Percentiles rank a stretch among this genome's conserved stretches.
Evolutionary conservation across 1,140 invertebrate genomes (phyloP).

Genomic region (Lordiphosa clarofinis): DNA sequence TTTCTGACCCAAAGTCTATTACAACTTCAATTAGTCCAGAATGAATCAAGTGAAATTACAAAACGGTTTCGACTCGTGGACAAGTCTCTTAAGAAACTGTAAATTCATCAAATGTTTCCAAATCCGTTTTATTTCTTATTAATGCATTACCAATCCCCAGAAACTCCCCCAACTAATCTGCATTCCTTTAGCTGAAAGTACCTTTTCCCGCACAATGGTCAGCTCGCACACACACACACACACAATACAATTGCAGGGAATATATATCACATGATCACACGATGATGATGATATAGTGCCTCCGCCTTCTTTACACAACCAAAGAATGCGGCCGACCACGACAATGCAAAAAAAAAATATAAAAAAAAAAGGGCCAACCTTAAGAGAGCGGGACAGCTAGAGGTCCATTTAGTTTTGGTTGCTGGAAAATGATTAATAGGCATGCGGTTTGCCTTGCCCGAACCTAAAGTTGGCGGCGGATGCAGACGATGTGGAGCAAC

Average conservation of each 20-base stretch:
- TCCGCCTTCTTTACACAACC: conserved; percentile 41
- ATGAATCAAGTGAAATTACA: no score
- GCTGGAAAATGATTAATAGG: conserved; percentile 75
- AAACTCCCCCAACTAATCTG: conserved; percentile 27
- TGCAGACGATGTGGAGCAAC: conserved; percentile 59
- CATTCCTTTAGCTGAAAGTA: conserved; percentile 34
- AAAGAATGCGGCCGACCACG: conserved; percentile 53
- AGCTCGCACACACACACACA: no score
- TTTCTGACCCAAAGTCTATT: no score
- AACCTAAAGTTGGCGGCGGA: conserved; percentile 28
- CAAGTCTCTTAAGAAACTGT: no score
- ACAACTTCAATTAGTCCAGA: no score
- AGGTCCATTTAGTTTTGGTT: conserved; percentile 63
- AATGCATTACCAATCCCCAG: conserved; percentile 6
- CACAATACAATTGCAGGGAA: conserved; percentile 24
- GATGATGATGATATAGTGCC: conserved; percentile 62
- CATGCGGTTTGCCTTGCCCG: conserved; percentile 52
- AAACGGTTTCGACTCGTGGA: no score
- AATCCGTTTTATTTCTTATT: conserved; percentile 2
- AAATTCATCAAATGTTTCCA: no score
- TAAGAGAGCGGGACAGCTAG: conserved; percentile 1
- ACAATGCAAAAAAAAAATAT: conserved; percentile 53
- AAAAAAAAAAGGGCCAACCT: conserved; percentile 36
- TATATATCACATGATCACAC: conserved; percentile 41
- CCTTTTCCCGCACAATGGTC: conserved; percentile 26